A percentile compares a stretch with the other conserved stretches of the same genome.
phyloP scores from a whole-genome alignment of 2,113 vertebrate genomes.

The Megaleporinus macrocephalus region DNA sequence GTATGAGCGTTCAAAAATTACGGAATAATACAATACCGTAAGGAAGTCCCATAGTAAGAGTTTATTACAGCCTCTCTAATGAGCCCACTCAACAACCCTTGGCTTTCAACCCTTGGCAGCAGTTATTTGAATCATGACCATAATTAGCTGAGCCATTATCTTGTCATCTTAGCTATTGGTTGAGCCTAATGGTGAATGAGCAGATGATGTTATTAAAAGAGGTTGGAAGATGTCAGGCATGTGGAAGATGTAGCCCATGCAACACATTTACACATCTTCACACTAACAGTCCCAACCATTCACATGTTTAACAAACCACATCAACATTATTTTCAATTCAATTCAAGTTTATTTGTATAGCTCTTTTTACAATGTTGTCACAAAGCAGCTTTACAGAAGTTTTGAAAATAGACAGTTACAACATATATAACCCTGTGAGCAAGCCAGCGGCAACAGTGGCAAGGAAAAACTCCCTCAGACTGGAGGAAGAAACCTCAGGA shows the following conservation, averaged over 20 bases:
- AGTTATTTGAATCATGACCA: constrained; percentile 4
- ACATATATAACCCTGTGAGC: too few relatives aligned
- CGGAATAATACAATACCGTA: neutral
- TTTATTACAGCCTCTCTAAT: neutral
- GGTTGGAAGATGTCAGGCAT: constrained; percentile 6
- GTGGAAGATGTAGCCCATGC: neutral
- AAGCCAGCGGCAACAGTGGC: too few relatives aligned
- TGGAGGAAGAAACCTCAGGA: too few relatives aligned
- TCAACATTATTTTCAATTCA: too few relatives aligned
- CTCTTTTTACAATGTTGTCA: too few relatives aligned
- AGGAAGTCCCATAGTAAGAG: neutral
- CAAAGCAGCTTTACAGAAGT: too few relatives aligned
- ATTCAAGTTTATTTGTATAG: too few relatives aligned
- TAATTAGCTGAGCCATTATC: constrained; percentile 17
- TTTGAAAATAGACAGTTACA: too few relatives aligned
- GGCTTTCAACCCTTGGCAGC: constrained; percentile 7
- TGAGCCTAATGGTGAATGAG: constrained; percentile 16
- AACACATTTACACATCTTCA: too few relatives aligned
- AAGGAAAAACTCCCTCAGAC: too few relatives aligned
- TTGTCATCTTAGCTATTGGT: constrained; percentile 20
- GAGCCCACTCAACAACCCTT: neutral
- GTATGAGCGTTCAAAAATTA: neutral
- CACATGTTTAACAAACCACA: too few relatives aligned
- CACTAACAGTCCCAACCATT: too few relatives aligned
- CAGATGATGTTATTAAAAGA: constrained; percentile 36